phyloP scores from a whole-genome alignment of 2,888 invertebrate species.

The Xanthorhoe designata region DNA sequence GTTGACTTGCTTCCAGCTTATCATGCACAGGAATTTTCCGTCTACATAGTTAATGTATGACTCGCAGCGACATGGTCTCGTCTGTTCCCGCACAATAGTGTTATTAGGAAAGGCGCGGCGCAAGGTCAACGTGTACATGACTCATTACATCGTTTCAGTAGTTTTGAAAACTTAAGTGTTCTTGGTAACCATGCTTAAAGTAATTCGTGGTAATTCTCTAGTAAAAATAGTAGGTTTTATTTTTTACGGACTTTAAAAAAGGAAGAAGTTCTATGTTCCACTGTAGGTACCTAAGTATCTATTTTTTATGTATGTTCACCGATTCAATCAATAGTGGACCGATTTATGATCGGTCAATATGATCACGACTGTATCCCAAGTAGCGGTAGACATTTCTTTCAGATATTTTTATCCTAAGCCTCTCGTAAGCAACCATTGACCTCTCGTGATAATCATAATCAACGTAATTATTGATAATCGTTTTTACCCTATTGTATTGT shows the following conservation, averaged over 20 bases:
- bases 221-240: too few relatives aligned
- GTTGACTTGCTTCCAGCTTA: too few relatives aligned
- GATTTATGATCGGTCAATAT: too few relatives aligned
- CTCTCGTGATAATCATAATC: neutral
- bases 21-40: neutral
- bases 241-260: too few relatives aligned
- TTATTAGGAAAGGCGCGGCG: slow-evolving; percentile 40
- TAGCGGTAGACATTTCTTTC: too few relatives aligned
- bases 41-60: slow-evolving; percentile 14
- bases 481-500: slow-evolving; percentile 6
- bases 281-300: too few relatives aligned
- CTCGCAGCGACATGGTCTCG: slow-evolving; percentile 37
- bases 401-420: neutral
- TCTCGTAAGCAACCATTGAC: neutral
- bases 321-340: too few relatives aligned
- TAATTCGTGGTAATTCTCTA: too few relatives aligned
- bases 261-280: too few relatives aligned
- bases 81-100: slow-evolving; percentile 38
- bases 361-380: too few relatives aligned
- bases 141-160: slow-evolving; percentile 13
- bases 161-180: neutral
- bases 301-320: too few relatives aligned
- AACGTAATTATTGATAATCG: slow-evolving; percentile 1
- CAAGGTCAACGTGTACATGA: slow-evolving; percentile 37
- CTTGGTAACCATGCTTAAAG: neutral